A percentile compares a stretch with the other conserved stretches of the same genome.
These are phyloP conservation scores for Syrrhaptes paradoxus DNA, from an alignment of 2,113 vertebrate species.

Conservation along the genomic window DNA sequence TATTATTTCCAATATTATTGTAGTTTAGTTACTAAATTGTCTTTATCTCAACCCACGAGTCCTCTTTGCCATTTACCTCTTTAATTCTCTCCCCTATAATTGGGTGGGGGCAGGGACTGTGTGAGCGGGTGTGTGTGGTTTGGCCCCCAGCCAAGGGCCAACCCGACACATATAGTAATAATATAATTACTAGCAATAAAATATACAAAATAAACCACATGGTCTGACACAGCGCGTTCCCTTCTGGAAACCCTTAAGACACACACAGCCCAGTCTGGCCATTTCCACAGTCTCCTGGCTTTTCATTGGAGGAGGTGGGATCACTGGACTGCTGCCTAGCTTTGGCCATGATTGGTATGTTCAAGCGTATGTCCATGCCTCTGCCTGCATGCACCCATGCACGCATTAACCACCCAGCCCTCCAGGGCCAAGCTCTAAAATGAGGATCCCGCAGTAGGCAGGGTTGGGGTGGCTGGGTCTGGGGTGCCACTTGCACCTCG, in stretches of 20 bases:
- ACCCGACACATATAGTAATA: neutral
- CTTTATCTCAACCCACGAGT: too few species aligned
- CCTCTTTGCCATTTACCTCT: too few species aligned
- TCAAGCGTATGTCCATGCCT: neutral
- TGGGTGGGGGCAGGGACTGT: too few species aligned
- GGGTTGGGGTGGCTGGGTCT: neutral
- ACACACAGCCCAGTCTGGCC: neutral
- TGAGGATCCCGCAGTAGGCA: neutral
- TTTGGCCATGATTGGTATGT: neutral
- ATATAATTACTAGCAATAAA: neutral
- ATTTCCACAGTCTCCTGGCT: neutral
- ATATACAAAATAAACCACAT: neutral
- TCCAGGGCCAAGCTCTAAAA: neutral
- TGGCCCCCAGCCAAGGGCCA: too few species aligned
- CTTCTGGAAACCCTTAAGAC: neutral
- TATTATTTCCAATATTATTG: too few species aligned
- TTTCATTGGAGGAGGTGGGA: neutral
- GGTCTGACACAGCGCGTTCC: neutral
- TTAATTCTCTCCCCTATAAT: too few species aligned
- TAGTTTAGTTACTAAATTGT: too few species aligned
- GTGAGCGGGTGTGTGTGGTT: too few species aligned
- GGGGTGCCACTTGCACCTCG: neutral
- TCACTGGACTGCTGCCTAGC: neutral
- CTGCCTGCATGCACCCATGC: neutral
- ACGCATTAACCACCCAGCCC: neutral